A percentile compares a stretch with the other conserved stretches of the same genome.
Evolutionary conservation across 2,888 invertebrate genomes (phyloP).

Genomic region (Ernsta delagoae): DNA sequence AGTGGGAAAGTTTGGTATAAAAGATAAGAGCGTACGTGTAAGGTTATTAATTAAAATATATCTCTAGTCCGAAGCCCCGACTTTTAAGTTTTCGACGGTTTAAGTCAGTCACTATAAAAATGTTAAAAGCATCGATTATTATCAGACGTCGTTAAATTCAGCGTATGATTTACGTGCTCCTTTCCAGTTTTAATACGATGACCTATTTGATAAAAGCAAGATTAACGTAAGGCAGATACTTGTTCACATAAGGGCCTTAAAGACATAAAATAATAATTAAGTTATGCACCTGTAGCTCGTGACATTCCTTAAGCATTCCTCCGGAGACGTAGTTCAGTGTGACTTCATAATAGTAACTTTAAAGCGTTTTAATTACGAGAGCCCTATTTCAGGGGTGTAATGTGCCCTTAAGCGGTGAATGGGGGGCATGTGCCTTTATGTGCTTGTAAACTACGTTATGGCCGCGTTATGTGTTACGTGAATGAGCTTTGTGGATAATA

Average conservation of each 20-base stretch:
- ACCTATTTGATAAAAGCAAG: constrained; percentile 20
- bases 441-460: constrained; percentile 75
- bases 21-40: constrained; percentile 23
- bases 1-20: constrained; percentile 26
- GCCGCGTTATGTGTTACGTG: constrained; percentile 47
- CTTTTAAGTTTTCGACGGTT: not conserved
- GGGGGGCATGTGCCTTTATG: constrained; percentile 57
- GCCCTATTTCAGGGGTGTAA: constrained; percentile 76
- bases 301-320: constrained; percentile 39
- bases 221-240: constrained; percentile 2
- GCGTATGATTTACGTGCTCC: constrained; percentile 17
- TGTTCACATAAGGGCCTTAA: constrained; percentile 5
- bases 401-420: constrained; percentile 71
- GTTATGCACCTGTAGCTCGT: constrained; percentile 44
- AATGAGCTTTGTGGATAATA: constrained; percentile 47
- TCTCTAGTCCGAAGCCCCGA: not conserved
- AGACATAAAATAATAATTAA: constrained; percentile 33
- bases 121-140: constrained; percentile 5
- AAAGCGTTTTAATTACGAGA: constrained; percentile 80
- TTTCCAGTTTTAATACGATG: constrained; percentile 13
- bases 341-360: constrained; percentile 70
- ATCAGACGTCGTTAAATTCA: constrained; percentile 14
- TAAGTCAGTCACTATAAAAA: not conserved
- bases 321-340: constrained; percentile 44
- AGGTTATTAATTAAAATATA: not conserved